Evolutionary conservation across 2,888 invertebrate species (phyloP).

Genomic region (Synergus laeviventris): DNA sequence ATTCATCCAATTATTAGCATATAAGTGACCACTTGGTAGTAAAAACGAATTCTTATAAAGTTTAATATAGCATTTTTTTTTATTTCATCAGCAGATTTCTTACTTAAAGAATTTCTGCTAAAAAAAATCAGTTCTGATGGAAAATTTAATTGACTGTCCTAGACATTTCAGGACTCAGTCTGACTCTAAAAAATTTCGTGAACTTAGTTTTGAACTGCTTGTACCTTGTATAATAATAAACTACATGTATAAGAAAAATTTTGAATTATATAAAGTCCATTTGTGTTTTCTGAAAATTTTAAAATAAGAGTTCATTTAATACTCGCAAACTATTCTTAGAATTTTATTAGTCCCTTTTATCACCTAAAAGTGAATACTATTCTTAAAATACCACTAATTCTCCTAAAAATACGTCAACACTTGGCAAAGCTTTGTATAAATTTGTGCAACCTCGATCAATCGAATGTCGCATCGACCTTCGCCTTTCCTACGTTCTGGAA

Average conservation of each 20-base stretch:
- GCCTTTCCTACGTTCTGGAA: slow-evolving; percentile 13
- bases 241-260: too few species aligned
- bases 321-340: not conserved
- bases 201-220: too few species aligned
- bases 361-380: too few species aligned
- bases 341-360: not conserved
- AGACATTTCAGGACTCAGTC: too few species aligned
- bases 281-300: too few species aligned
- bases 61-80: not conserved
- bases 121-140: too few species aligned
- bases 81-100: not conserved
- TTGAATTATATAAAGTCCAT: too few species aligned
- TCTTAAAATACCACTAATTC: not conserved
- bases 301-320: not conserved
- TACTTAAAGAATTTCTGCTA: not conserved
- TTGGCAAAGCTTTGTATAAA: slow-evolving; percentile 6
- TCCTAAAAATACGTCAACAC: slow-evolving; percentile 10
- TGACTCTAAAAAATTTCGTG: too few species aligned
- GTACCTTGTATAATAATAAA: too few species aligned
- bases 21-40: not conserved
- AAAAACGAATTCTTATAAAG: not conserved
- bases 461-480: slow-evolving; percentile 32
- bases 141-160: too few species aligned
- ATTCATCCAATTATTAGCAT: not conserved
- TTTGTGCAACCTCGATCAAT: slow-evolving; percentile 20